Conservation (phyloP, 1,140 invertebrate genomes). For the Diorhabda carinulata region DNA sequence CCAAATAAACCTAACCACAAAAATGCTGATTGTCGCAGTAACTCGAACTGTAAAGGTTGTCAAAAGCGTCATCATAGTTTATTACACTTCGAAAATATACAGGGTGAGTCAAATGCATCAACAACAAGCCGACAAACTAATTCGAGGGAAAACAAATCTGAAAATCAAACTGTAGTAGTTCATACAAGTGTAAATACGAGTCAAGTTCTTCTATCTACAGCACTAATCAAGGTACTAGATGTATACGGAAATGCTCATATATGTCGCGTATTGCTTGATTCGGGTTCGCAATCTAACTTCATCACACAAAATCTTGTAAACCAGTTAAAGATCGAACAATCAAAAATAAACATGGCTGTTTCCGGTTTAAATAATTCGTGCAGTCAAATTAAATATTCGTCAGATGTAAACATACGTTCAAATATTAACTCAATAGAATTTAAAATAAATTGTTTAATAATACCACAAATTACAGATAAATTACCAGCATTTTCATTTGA, state of each 20-base stretch:
- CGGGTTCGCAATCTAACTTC: too few relatives aligned
- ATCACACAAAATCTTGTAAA: background rate
- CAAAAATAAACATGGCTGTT: background rate
- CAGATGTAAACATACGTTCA: slow-evolving; percentile 7
- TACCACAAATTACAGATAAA: slow-evolving; percentile 11
- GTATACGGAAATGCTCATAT: background rate
- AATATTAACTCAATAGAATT: slow-evolving; percentile 4
- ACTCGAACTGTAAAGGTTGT: slow-evolving; percentile 14
- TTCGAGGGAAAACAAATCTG: background rate
- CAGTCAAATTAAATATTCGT: too few relatives aligned
- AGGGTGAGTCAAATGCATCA: background rate
- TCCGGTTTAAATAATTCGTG: too few relatives aligned
- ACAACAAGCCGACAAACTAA: background rate
- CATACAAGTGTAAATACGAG: background rate
- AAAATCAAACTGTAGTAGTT: background rate
- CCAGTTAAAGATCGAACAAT: background rate
- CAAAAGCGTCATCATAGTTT: slow-evolving; percentile 9
- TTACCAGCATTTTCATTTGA: background rate
- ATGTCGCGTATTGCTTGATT: background rate
- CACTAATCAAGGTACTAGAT: too few relatives aligned
- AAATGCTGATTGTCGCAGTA: background rate
- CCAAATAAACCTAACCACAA: too few relatives aligned
- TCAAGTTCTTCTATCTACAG: background rate
- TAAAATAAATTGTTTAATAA: slow-evolving; percentile 7
- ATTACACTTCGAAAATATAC: slow-evolving; percentile 2